Conservation (phyloP, 1,140 invertebrate genomes). For the Rhizoglyphus robini region DNA sequence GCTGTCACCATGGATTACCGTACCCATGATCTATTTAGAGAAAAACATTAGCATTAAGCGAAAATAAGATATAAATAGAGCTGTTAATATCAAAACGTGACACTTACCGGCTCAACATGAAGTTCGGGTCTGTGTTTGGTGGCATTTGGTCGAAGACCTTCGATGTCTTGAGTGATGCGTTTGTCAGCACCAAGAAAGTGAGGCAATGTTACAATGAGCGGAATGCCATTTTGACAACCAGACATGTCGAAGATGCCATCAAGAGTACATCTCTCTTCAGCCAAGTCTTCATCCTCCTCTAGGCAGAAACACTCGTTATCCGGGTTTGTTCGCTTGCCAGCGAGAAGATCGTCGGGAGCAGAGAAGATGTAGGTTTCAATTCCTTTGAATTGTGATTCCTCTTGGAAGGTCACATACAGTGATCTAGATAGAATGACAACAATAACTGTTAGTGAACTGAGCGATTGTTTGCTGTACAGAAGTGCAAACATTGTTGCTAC, state of each 20-base stretch:
- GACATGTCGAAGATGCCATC: slow-evolving; percentile 20
- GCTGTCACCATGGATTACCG: slow-evolving; percentile 19
- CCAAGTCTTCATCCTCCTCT: slow-evolving; percentile 1
- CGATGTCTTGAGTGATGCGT: slow-evolving; percentile 54
- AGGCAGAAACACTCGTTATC: slow-evolving; percentile 17
- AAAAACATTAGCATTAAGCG: neutral
- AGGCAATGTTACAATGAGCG: slow-evolving; percentile 72
- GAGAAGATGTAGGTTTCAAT: slow-evolving; percentile 9
- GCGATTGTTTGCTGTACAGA: neutral
- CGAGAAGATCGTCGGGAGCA: neutral
- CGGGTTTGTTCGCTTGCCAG: neutral
- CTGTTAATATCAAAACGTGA: neutral
- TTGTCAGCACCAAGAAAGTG: slow-evolving; percentile 77
- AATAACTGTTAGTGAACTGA: neutral
- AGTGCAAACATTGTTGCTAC: neutral
- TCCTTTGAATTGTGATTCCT: slow-evolving; percentile 11
- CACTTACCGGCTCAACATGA: slow-evolving; percentile 54
- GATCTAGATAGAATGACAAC: neutral
- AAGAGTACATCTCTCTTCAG: neutral
- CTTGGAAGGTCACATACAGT: slow-evolving; percentile 6
- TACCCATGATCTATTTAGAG: slow-evolving; percentile 9
- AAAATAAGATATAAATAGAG: neutral
- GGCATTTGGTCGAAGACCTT: slow-evolving; percentile 54
- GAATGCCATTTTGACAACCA: slow-evolving; percentile 45
- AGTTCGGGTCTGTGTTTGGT: slow-evolving; percentile 65